A percentile compares a stretch with the other conserved stretches of the same genome.
phyloP scores from a whole-genome alignment of 2,888 invertebrate species.

The Hypomecis punctinalis region DNA sequence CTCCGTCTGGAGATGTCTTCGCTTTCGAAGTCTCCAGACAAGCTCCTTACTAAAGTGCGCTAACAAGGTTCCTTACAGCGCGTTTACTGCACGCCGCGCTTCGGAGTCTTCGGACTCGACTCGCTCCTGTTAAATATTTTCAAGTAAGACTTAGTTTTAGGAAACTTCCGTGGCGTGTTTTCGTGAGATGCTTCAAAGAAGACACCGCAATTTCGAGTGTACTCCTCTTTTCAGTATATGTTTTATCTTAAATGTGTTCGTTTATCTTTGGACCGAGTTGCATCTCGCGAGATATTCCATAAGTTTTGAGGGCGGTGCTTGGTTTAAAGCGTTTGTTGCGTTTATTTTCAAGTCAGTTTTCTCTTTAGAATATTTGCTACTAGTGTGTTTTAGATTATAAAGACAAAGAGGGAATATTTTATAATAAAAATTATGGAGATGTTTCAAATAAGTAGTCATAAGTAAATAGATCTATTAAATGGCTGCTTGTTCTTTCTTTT shows the following conservation, averaged over 20 bases:
- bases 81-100: constrained; percentile 57
- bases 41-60: constrained; percentile 74
- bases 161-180: constrained; percentile 37
- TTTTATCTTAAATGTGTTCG: constrained; percentile 15
- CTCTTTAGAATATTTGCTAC: neutral
- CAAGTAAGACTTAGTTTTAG: constrained; percentile 52
- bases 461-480: too few relatives aligned
- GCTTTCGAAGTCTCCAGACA: constrained; percentile 60
- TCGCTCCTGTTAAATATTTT: constrained; percentile 62
- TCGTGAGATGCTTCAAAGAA: constrained; percentile 7
- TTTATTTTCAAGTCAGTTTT: neutral
- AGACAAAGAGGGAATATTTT: too few relatives aligned
- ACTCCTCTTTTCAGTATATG: constrained; percentile 20
- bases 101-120: constrained; percentile 42
- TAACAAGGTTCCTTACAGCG: constrained; percentile 81
- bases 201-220: constrained; percentile 17
- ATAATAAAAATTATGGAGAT: too few relatives aligned
- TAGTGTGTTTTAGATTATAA: too few relatives aligned
- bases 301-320: constrained; percentile 10
- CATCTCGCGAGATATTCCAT: constrained; percentile 1
- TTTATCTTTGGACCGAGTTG: constrained; percentile 21
- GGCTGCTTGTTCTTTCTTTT: too few relatives aligned
- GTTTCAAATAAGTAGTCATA: too few relatives aligned
- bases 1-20: constrained; percentile 66
- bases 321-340: neutral